These are phyloP conservation scores for Lacerta bilineata DNA, from an alignment of 2,797 vertebrate genomes.

Conservation along the genomic window DNA sequence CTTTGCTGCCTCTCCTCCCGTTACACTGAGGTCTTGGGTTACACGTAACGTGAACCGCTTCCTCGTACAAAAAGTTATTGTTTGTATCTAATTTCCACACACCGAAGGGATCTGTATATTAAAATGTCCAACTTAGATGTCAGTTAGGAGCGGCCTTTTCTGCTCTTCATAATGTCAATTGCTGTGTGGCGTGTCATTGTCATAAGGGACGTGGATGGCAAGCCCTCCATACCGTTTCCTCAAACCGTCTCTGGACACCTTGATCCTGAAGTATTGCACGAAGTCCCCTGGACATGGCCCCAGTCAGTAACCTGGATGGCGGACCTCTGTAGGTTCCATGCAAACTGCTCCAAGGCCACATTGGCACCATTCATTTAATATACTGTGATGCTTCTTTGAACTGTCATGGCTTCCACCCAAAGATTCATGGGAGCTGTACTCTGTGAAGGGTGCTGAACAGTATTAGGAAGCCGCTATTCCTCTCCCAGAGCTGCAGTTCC, in stretches of 20 bases:
- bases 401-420: too few species aligned
- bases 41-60: not conserved
- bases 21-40: constrained; percentile 24
- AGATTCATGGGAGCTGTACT: too few species aligned
- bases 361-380: too few species aligned
- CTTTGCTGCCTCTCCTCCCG: not conserved
- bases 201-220: not conserved
- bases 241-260: not conserved
- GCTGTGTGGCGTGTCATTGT: too few species aligned
- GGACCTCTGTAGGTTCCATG: not conserved
- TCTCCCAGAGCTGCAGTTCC: too few species aligned
- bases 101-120: not conserved
- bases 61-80: not conserved
- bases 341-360: not conserved
- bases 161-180: not conserved
- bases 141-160: not conserved
- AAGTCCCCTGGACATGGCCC: not conserved
- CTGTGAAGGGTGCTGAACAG: too few species aligned
- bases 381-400: too few species aligned
- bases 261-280: not conserved
- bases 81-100: constrained; percentile 4
- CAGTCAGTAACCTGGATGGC: not conserved
- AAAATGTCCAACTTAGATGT: not conserved
- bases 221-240: not conserved
- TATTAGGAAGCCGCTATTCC: too few species aligned